These are phyloP conservation scores for Habroteleia sp. DNA, from an alignment of 2,888 invertebrate species.

Conservation along the genomic window DNA sequence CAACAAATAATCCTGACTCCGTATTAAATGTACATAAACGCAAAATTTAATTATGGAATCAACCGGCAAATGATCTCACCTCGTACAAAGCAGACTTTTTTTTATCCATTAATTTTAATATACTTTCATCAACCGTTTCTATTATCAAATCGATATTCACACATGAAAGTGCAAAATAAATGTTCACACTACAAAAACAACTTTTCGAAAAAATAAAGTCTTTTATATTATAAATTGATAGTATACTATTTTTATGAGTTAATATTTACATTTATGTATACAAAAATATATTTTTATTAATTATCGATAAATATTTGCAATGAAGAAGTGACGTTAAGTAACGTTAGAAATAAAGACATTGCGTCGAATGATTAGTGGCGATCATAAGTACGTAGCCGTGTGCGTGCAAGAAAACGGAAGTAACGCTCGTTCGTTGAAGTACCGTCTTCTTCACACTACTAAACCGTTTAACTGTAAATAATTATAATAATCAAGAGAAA, in stretches of 20 bases:
- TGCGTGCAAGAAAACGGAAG: slow-evolving; percentile 55
- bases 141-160: background rate
- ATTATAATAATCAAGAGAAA: slow-evolving; percentile 32
- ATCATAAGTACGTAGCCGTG: slow-evolving; percentile 55
- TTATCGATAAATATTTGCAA: slow-evolving; percentile 17
- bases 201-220: slow-evolving; percentile 1
- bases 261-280: slow-evolving; percentile 21
- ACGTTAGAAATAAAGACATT: slow-evolving; percentile 73
- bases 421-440: slow-evolving; percentile 53
- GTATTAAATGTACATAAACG: slow-evolving; percentile 42
- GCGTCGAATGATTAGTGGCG: slow-evolving; percentile 71
- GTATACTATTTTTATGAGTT: background rate
- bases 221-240: slow-evolving; percentile 8
- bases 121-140: slow-evolving; percentile 14
- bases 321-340: slow-evolving; percentile 11
- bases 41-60: slow-evolving; percentile 38
- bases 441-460: slow-evolving; percentile 49
- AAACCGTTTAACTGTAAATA: slow-evolving; percentile 48
- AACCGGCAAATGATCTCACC: slow-evolving; percentile 19
- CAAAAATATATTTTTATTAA: slow-evolving; percentile 33
- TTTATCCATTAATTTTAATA: slow-evolving; percentile 16
- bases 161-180: slow-evolving; percentile 21
- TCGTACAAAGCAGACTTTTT: slow-evolving; percentile 13
- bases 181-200: slow-evolving; percentile 5
- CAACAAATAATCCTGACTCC: slow-evolving; percentile 26